Percentiles rank a stretch among this genome's conserved stretches.
Evolutionary conservation across 1,140 invertebrate species (phyloP).

Genomic region (Melipona quadrifasciata): DNA sequence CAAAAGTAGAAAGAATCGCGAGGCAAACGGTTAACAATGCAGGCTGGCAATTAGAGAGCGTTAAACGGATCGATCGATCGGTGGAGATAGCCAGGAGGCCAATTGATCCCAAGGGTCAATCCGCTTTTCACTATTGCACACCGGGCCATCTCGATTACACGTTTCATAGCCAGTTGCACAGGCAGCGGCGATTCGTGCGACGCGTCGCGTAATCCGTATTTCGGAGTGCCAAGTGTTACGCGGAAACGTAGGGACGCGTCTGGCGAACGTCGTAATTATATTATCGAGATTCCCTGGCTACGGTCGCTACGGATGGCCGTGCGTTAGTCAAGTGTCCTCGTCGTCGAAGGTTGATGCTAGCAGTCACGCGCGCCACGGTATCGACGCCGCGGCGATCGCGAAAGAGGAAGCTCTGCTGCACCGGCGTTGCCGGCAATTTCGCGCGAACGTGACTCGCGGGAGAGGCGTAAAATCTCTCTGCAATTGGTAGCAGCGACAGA

Average conservation of each 20-base stretch:
- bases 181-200: background rate
- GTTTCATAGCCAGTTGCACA: conserved; percentile 35
- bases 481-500: background rate
- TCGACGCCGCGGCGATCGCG: conserved; percentile 22
- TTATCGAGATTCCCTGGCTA: conserved; percentile 46
- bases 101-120: conserved; percentile 19
- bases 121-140: conserved; percentile 34
- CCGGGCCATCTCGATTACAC: conserved; percentile 24
- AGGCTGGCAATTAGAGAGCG: background rate
- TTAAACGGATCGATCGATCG: conserved; percentile 17
- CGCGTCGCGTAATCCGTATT: conserved; percentile 35
- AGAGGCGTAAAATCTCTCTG: conserved; percentile 26
- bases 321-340: conserved; percentile 25
- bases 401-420: conserved; percentile 50
- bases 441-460: background rate
- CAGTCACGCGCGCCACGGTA: conserved; percentile 17
- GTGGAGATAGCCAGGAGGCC: background rate
- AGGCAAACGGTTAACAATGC: background rate
- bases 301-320: conserved; percentile 30
- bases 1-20: too few species aligned
- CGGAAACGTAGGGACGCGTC: conserved; percentile 11
- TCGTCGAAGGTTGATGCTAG: conserved; percentile 55
- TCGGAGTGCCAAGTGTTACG: background rate
- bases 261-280: conserved; percentile 53
- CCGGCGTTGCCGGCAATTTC: conserved; percentile 47